Evolutionary conservation across 2,888 invertebrate species (phyloP).

Genomic region (Mesopsocus fuscifrons): DNA sequence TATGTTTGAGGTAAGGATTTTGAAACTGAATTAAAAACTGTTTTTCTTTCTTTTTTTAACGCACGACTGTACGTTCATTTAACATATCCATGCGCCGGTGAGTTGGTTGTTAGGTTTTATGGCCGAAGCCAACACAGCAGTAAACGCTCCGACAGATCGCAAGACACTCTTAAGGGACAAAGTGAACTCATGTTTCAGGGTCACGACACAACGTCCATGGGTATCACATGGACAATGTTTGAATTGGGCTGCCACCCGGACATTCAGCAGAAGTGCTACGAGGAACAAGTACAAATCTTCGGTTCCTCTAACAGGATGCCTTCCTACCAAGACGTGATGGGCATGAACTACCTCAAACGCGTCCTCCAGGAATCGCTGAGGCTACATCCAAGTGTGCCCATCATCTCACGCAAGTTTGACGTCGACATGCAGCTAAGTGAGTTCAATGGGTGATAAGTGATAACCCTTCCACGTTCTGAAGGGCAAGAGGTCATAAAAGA

Average conservation of each 20-base stretch:
- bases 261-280: constrained; percentile 15
- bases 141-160: no score
- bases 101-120: no score
- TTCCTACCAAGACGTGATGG: constrained; percentile 30
- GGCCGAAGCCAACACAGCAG: no score
- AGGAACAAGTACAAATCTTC: constrained; percentile 24
- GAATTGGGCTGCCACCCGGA: constrained; percentile 17
- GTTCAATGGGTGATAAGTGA: neutral
- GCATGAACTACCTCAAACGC: constrained; percentile 34
- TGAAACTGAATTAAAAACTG: constrained; percentile 7
- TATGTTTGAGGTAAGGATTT: constrained; percentile 18
- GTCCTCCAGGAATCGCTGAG: constrained; percentile 38
- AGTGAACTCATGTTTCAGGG: constrained; percentile 16
- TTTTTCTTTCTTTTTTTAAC: no score
- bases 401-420: constrained; percentile 21
- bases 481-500: no score
- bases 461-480: no score
- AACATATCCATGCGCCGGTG: no score
- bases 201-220: constrained; percentile 18
- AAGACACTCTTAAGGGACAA: no score
- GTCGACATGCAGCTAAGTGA: constrained; percentile 12
- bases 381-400: constrained; percentile 33
- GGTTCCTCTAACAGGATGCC: constrained; percentile 21
- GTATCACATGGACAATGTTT: constrained; percentile 17
- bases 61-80: neutral